phyloP scores from a whole-genome alignment of 2,888 invertebrate species.

The Byasa hedistus region DNA sequence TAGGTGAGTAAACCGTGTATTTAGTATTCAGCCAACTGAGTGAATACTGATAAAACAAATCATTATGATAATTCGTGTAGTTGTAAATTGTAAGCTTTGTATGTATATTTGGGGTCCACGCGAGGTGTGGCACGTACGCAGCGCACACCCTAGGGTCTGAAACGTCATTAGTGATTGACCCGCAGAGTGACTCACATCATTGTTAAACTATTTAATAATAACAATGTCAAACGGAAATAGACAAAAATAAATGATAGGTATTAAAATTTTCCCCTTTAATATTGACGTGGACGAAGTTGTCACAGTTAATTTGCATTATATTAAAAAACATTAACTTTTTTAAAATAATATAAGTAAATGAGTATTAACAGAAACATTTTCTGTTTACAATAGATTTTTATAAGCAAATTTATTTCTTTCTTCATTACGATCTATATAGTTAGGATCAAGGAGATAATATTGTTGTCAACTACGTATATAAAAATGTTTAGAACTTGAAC shows the following conservation, averaged over 20 bases:
- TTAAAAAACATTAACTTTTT: not conserved
- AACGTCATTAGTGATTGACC: slow-evolving; percentile 48
- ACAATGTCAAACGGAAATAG: not conserved
- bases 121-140: slow-evolving; percentile 58
- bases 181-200: slow-evolving; percentile 31
- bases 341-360: not conserved
- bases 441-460: not conserved
- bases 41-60: slow-evolving; percentile 54
- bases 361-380: not conserved
- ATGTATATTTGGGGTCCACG: slow-evolving; percentile 52
- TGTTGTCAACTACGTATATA: not conserved
- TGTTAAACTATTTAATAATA: slow-evolving; percentile 13
- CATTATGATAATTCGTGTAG: slow-evolving; percentile 54
- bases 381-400: not conserved
- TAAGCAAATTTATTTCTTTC: not conserved
- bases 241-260: not conserved
- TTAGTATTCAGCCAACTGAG: slow-evolving; percentile 38
- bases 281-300: not conserved
- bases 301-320: not conserved
- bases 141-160: slow-evolving; percentile 14
- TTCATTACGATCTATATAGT: not conserved
- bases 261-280: not conserved
- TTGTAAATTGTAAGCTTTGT: slow-evolving; percentile 50
- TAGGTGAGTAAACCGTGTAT: not conserved
- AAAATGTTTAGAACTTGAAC: not conserved